Base-by-base conservation (phyloP, 2,888 invertebrate genomes). In the Cheilosia variabilis region DNA sequence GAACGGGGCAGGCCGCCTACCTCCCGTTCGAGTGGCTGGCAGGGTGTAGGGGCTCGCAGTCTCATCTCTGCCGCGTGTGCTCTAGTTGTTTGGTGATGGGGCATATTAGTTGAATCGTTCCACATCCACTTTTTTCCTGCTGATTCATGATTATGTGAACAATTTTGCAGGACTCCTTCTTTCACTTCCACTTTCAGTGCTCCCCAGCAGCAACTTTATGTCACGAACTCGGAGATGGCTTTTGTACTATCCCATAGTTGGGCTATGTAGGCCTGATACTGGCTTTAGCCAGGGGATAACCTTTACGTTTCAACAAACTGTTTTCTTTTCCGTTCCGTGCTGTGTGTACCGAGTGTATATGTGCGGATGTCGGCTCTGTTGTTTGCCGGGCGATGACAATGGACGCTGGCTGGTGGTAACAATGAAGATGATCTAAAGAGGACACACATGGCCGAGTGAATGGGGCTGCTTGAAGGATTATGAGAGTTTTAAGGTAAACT, bases 101-200 rank as follows among this genome's bases (percentile, higher is more conserved):
- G 82, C 72, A 72, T 82, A 77, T 77, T 82, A 82, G 77, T 77
- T 68, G 78, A 73, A 73, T 73, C 72, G 83, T 62, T 78, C 72
- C 71, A 63, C 68, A 73, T 78, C 47, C 50, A 57, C 57, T 72
- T 58, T 43, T 53, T 58, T 72, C 52, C 68, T 73, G 53, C 83
- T 78, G 83, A 73, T 78, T 83, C 78, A 83, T 69, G 68, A 78
- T 73, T 72, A 83, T 83, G 78, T 78, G 73, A 63, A 69, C 62
- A 73, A 68, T 62, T 78, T 57, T 72, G 72, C 53, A 66, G 31
- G 43, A 27, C 50, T 72, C 72, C 53, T 72, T 68, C n/a, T 24
- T 47, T 10, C 37, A 27, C 41, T 50, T 65, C 22, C 34, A 47
- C 13, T 41, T 27, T 55, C 60, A 52, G n/a, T 37, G 17, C 31